These are phyloP conservation scores for Sinonovacula constricta DNA, from an alignment of 1,140 invertebrate species.

Conservation along the genomic window DNA sequence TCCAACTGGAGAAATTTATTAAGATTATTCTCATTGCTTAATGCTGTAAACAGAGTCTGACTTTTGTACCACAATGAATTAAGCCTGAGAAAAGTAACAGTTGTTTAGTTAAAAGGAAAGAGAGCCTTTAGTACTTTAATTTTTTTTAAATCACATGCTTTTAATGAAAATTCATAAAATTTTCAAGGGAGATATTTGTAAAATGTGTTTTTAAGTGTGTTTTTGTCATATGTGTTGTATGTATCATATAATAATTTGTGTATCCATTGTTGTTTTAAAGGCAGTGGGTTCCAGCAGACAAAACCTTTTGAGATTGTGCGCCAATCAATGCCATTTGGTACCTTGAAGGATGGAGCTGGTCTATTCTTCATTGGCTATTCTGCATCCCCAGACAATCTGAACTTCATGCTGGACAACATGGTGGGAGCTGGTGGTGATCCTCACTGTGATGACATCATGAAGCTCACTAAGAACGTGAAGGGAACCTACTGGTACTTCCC, in stretches of 20 bases:
- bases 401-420: conserved; percentile 75
- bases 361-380: conserved; percentile 76
- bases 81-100: too few relatives aligned
- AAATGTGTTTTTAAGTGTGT: too few relatives aligned
- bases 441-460: conserved; percentile 75
- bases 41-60: too few relatives aligned
- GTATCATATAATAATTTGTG: background rate
- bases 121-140: too few relatives aligned
- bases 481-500: conserved; percentile 78
- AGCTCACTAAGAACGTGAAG: conserved; percentile 69
- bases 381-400: conserved; percentile 65
- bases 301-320: conserved; percentile 72
- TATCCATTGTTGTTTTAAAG: too few relatives aligned
- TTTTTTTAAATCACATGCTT: background rate
- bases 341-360: conserved; percentile 62
- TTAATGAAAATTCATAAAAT: background rate
- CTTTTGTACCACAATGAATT: too few relatives aligned
- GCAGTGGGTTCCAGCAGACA: conserved; percentile 65
- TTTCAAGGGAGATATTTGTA: background rate
- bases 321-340: conserved; percentile 74
- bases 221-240: too few relatives aligned
- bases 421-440: conserved; percentile 69
- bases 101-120: too few relatives aligned
- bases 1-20: too few relatives aligned
- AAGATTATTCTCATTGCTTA: too few relatives aligned